Conservation (phyloP, 1,140 invertebrate genomes). For the Amphibalanus amphitrite region DNA sequence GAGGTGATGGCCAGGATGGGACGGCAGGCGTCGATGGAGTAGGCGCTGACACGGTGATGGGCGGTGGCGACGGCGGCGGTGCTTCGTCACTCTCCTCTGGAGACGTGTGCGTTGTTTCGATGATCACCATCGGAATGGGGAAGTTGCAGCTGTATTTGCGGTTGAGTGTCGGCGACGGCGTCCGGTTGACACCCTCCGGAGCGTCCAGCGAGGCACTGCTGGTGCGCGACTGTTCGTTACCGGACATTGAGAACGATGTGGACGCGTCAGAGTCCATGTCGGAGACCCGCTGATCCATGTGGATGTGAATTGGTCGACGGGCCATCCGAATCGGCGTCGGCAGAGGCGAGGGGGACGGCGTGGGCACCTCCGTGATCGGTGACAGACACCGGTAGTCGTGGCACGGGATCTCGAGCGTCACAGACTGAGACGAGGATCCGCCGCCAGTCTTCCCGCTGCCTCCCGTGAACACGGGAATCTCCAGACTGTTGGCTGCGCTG, state of each 20-base stretch:
- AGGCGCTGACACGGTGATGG: constrained; percentile 9
- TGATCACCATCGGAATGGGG: constrained; percentile 10
- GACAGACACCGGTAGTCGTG: constrained; percentile 47
- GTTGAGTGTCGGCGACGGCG: constrained; percentile 12
- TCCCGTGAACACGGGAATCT: neutral
- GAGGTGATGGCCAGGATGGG: constrained; percentile 14
- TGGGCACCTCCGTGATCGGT: constrained; percentile 50
- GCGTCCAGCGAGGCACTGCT: constrained; percentile 8
- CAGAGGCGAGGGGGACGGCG: constrained; percentile 44
- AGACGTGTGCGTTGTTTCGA: constrained; percentile 3
- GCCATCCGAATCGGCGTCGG: constrained; percentile 34
- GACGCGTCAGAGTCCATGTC: constrained; percentile 17
- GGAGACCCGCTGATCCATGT: constrained; percentile 15
- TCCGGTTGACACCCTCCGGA: constrained; percentile 9
- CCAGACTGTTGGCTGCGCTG: neutral
- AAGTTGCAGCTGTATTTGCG: constrained; percentile 7
- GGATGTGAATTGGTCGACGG: constrained; percentile 13
- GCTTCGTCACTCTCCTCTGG: constrained; percentile 11
- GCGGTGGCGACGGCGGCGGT: constrained; percentile 12
- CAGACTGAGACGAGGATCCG: neutral
- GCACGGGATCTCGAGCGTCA: constrained; percentile 40
- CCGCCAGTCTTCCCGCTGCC: neutral
- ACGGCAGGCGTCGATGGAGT: constrained; percentile 11
- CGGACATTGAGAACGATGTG: constrained; percentile 6
- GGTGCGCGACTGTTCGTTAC: constrained; percentile 7